phyloP scores from a whole-genome alignment of 2,113 vertebrate species.

The Gracilinanus agilis region DNA sequence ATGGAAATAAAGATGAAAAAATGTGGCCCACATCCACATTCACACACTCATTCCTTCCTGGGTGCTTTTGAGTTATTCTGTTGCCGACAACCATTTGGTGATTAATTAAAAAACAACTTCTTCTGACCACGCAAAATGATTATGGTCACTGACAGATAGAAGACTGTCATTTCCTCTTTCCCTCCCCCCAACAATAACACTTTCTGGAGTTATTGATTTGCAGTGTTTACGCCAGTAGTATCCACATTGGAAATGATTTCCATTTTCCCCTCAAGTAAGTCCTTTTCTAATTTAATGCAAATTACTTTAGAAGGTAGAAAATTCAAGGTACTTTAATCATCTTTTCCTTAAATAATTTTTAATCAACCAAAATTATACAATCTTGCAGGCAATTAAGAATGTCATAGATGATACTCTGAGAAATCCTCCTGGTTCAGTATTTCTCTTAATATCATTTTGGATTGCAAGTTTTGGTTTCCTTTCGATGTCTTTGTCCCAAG shows the following conservation, averaged over 20 bases:
- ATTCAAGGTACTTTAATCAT: conserved; percentile 71
- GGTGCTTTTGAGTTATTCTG: conserved; percentile 1
- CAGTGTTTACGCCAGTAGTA: background rate
- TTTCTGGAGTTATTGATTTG: conserved; percentile 38
- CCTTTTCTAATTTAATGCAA: conserved; percentile 64
- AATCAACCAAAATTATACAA: conserved; percentile 76
- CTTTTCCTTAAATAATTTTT: conserved; percentile 78
- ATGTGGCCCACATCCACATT: background rate
- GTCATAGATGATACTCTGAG: conserved; percentile 61
- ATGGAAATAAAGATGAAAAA: background rate
- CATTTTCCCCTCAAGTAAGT: conserved; percentile 51
- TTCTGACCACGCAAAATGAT: conserved; percentile 1
- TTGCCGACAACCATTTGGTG: background rate
- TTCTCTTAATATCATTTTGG: conserved; percentile 62
- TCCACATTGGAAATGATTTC: conserved; percentile 62
- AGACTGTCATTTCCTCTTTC: conserved; percentile 24
- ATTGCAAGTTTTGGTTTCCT: conserved; percentile 59
- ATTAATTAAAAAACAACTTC: conserved; percentile 21
- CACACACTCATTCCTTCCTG: conserved; percentile 32
- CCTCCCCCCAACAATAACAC: background rate
- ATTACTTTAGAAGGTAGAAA: conserved; percentile 66
- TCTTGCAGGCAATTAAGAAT: conserved; percentile 53
- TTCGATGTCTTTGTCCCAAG: conserved; percentile 42
- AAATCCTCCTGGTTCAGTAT: conserved; percentile 65
- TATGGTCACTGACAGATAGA: background rate